Percentiles rank a stretch among this genome's conserved stretches.
Evolutionary conservation across 2,797 vertebrate species (phyloP).

Genomic region (Microchirus variegatus): DNA sequence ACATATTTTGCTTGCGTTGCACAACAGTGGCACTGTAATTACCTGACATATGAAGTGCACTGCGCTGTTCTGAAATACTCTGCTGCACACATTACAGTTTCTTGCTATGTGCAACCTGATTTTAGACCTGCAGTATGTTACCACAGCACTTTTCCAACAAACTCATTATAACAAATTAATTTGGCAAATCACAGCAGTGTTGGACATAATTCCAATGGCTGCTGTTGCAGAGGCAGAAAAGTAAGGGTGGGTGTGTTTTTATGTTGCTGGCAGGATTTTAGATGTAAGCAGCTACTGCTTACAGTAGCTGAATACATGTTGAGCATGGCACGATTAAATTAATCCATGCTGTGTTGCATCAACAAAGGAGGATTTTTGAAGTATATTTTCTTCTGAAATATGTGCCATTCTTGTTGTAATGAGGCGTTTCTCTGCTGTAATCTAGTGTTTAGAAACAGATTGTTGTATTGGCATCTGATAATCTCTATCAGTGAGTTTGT

Average conservation of each 20-base stretch:
- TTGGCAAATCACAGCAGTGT: conserved; percentile 53
- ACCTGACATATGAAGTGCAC: conserved; percentile 26
- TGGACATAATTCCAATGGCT: conserved; percentile 50
- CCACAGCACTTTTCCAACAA: conserved; percentile 37
- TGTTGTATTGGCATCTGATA: conserved; percentile 40
- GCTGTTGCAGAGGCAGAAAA: conserved; percentile 50
- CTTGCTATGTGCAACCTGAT: conserved; percentile 30
- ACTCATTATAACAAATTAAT: conserved; percentile 61
- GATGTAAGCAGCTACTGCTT: conserved; percentile 60
- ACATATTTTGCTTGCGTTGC: conserved; percentile 1
- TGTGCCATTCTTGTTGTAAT: conserved; percentile 33
- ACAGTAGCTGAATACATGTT: conserved; percentile 52
- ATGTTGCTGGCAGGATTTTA: conserved; percentile 66
- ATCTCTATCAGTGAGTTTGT: conserved; percentile 44
- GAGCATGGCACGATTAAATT: conserved; percentile 54
- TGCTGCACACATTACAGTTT: conserved; percentile 8
- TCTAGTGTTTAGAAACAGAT: conserved; percentile 14
- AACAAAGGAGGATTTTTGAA: conserved; percentile 42
- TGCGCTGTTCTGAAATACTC: conserved; percentile 18
- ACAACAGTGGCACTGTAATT: conserved; percentile 20
- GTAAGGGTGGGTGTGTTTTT: conserved; percentile 62
- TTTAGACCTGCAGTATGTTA: conserved; percentile 39
- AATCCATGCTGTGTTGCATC: conserved; percentile 62
- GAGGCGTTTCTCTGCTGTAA: conserved; percentile 24
- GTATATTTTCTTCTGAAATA: conserved; percentile 11